phyloP scores from a whole-genome alignment of 2,797 vertebrate species.

The Squalus acanthias region DNA sequence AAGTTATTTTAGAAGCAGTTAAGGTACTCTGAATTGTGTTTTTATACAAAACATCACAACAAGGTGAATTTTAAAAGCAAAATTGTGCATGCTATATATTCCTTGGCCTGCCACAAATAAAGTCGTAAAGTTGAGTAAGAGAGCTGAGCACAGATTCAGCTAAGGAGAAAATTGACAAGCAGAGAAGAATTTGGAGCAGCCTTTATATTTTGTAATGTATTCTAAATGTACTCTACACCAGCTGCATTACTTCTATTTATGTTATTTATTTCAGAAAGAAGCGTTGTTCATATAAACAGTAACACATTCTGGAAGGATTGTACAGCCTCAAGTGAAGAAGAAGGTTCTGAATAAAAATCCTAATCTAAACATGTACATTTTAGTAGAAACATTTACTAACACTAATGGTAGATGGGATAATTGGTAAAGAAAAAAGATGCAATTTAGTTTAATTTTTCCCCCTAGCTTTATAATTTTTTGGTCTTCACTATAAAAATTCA shows the following conservation, averaged over 20 bases:
- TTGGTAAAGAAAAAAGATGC: no score
- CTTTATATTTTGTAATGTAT: background rate
- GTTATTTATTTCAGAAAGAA: background rate
- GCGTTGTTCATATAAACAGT: background rate
- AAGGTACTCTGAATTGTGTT: background rate
- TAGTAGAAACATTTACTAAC: no score
- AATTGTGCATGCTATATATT: background rate
- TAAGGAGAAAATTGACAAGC: background rate
- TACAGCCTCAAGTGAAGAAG: background rate
- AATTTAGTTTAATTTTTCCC: background rate
- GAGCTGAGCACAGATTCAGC: background rate
- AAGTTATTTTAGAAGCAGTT: background rate
- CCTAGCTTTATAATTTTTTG: no score
- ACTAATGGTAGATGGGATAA: background rate
- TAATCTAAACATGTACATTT: background rate
- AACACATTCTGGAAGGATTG: background rate
- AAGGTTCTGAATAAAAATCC: background rate
- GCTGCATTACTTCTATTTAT: no score
- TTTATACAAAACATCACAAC: background rate
- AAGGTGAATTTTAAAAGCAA: no score
- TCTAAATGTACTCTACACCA: background rate
- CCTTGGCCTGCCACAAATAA: no score
- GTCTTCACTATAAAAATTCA: no score
- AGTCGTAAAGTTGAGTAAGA: no score
- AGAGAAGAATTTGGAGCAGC: background rate